Base-by-base conservation (phyloP, 2,113 vertebrate genomes). In the Dryoscopus gambensis region DNA sequence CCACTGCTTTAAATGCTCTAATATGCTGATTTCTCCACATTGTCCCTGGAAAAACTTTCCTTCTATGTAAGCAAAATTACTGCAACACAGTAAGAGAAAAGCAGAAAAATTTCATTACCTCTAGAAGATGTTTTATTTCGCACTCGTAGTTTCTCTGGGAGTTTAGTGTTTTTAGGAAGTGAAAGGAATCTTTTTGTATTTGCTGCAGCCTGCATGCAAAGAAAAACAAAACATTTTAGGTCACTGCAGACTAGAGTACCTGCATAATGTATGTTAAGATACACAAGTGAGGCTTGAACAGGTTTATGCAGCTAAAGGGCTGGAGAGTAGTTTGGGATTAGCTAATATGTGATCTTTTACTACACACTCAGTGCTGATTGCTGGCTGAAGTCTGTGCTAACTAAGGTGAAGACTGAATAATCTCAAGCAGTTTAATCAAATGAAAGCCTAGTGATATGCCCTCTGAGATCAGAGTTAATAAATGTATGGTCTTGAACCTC, bases 161-260 rank as follows among this genome's bases (percentile, higher is more conserved):
- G 97, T 91, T 98, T 98, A 64, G 98, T 97, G 49, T 98, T 98
- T 95, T 98, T 98, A 81, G 98, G 98, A 92, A 98, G 98, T 25
- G 98, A 98, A 84, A 98, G 97, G 79, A 98, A 98, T 42, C 98
- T 95, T 49, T 98, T 93, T 31, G 98, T 93, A 83, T 98, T 98
- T n/a, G 97, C 92, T 46, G 97, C 95, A 82, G 96, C 97, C 98
- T 98, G 71, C 8, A 18, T 65, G 47, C 44, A 94, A 96, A 93
- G 39, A 91, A 94, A 89, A 44, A 25, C 3, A 65, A 64, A 39
- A 77, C 67, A 69, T 27, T 67, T 70, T 84, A 85, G 67, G 22
- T 60, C 46, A 73, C 22, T 46, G 53, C 20, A 92, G 60, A 50
- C 21, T 47, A 31, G 62, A 84, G 59, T 52, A 83, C 33, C 52